Conservation (phyloP, 92 coral and sea anemone species). For the Phenganax stokvisi region DNA sequence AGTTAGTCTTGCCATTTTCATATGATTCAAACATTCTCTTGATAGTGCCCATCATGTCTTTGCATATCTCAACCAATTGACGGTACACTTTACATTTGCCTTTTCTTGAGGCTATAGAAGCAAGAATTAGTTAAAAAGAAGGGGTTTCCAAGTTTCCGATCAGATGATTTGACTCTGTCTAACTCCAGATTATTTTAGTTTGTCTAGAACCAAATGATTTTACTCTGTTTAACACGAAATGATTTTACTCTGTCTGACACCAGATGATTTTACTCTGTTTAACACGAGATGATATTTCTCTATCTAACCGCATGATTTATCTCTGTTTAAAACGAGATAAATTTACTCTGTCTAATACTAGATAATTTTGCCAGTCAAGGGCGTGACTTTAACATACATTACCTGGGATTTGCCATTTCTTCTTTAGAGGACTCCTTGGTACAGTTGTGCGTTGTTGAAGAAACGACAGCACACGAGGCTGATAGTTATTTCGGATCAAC, state of each 20-base stretch:
- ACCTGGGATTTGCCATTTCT: conserved; percentile 99
- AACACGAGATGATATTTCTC: too few relatives aligned
- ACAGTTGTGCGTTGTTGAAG: conserved; percentile 50
- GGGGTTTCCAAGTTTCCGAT: too few relatives aligned
- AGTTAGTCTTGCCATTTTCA: conserved; percentile 71
- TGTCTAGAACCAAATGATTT: too few relatives aligned
- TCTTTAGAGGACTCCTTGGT: conserved; percentile 59
- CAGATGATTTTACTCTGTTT: too few relatives aligned
- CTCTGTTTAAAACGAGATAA: background rate
- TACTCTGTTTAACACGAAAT: too few relatives aligned
- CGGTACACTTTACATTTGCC: conserved; percentile 91
- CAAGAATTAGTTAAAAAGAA: background rate
- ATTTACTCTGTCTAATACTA: background rate
- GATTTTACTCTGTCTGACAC: too few relatives aligned
- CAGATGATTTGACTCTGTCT: too few relatives aligned
- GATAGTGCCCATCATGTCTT: conserved; percentile 93
- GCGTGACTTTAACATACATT: background rate
- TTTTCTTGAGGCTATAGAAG: conserved; percentile 52
- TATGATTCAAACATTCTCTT: conserved; percentile 82
- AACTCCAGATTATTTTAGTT: too few relatives aligned
- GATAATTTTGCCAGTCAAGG: background rate
- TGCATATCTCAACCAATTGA: conserved; percentile 88
- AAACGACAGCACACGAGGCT: conserved; percentile 57
- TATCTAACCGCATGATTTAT: too few relatives aligned
- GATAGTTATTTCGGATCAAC: conserved; percentile 76